phyloP scores from a whole-genome alignment of 2,797 vertebrate species.

The Platyrinchus mystaceus region DNA sequence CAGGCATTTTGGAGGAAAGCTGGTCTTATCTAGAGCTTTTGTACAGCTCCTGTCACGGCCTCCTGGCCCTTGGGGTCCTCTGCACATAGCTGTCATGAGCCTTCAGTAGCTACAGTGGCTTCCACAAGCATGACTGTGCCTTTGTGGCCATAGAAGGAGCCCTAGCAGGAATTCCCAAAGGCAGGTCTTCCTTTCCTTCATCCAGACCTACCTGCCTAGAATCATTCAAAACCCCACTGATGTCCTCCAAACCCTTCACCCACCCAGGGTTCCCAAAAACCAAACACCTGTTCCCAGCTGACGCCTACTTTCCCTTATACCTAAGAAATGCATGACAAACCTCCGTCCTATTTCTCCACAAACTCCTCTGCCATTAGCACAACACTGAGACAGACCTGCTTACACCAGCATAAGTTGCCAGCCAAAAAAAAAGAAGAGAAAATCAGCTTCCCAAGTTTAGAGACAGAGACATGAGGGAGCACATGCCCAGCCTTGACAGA shows the following conservation, averaged over 20 bases:
- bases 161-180: neutral
- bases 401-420: neutral
- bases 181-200: neutral
- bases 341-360: neutral
- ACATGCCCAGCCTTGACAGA: neutral
- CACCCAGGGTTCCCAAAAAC: neutral
- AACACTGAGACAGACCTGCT: neutral
- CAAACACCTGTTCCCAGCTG: neutral
- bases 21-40: neutral
- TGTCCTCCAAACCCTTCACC: neutral
- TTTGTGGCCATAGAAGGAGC: neutral
- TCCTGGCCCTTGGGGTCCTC: neutral
- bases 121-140: neutral
- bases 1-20: neutral
- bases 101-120: neutral
- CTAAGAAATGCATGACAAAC: neutral
- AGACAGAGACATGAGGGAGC: neutral
- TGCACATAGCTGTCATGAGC: neutral
- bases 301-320: neutral
- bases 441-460: neutral
- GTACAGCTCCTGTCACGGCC: neutral
- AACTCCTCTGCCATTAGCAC: neutral
- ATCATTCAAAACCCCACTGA: neutral
- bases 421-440: neutral
- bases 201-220: neutral